Conservation (phyloP, 2,797 vertebrate genomes). For the Delichon dasypus region DNA sequence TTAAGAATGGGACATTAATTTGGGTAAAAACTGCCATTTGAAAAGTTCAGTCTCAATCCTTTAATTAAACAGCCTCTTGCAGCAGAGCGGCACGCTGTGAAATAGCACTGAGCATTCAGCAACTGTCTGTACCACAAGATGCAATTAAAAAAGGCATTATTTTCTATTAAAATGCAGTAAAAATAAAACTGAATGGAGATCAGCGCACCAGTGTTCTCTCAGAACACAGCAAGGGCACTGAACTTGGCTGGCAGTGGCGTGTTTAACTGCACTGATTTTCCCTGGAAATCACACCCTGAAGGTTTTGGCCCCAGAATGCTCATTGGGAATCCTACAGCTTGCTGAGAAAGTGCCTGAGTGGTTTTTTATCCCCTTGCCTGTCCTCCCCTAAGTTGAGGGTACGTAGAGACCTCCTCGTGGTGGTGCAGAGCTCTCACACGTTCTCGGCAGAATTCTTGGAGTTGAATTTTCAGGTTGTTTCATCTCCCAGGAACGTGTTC, state of each 20-base stretch:
- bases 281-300: not conserved
- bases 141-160: not conserved
- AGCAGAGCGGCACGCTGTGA: not conserved
- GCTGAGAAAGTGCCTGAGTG: not conserved
- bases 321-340: not conserved
- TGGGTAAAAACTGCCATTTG: not conserved
- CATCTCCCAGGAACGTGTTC: constrained; percentile 50
- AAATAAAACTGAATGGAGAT: not conserved
- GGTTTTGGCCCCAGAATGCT: not conserved
- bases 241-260: not conserved
- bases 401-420: not conserved
- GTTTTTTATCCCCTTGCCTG: not conserved
- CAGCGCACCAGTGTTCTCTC: not conserved
- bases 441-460: constrained; percentile 25
- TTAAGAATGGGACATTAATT: not conserved
- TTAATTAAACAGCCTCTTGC: not conserved
- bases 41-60: not conserved
- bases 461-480: constrained; percentile 39
- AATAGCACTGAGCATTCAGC: not conserved
- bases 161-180: not conserved
- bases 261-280: not conserved
- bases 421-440: not conserved
- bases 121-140: not conserved
- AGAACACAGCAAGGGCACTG: not conserved
- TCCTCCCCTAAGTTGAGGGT: not conserved